Evolutionary conservation across 2,113 vertebrate genomes (phyloP).

Genomic region (Noctilio leporinus): DNA sequence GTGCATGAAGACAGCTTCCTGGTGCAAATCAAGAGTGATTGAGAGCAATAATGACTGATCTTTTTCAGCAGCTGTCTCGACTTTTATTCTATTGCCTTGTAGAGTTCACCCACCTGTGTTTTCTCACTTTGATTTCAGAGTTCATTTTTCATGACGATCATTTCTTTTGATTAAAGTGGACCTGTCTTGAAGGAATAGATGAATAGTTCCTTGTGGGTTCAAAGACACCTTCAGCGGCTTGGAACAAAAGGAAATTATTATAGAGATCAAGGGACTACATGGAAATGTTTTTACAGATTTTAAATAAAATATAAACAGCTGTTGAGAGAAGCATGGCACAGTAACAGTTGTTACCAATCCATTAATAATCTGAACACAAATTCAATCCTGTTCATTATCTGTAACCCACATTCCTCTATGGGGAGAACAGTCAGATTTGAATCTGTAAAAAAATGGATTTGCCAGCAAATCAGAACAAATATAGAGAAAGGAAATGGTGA

Average conservation of each 20-base stretch:
- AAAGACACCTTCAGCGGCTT: conserved; percentile 76
- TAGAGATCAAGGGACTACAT: conserved; percentile 78
- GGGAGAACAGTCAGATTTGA: conserved; percentile 62
- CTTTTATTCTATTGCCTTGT: conserved; percentile 63
- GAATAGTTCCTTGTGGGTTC: conserved; percentile 73
- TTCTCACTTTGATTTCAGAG: conserved; percentile 76
- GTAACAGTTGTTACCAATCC: conserved; percentile 75
- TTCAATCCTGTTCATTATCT: conserved; percentile 64
- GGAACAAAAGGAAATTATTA: conserved; percentile 82
- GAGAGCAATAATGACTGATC: conserved; percentile 74
- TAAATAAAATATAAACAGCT: conserved; percentile 83
- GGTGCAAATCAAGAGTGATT: conserved; percentile 73
- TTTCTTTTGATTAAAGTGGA: conserved; percentile 78
- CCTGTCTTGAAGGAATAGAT: conserved; percentile 75
- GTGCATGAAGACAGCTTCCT: conserved; percentile 33
- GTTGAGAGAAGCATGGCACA: conserved; percentile 68
- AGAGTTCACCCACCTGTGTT: conserved; percentile 75
- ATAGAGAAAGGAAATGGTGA: conserved; percentile 61
- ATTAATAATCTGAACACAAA: conserved; percentile 77
- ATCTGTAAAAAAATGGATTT: conserved; percentile 72
- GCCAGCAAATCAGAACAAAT: conserved; percentile 58
- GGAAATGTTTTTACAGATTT: conserved; percentile 78
- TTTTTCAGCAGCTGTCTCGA: conserved; percentile 66
- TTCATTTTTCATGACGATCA: conserved; percentile 79
- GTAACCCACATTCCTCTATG: conserved; percentile 68